phyloP scores from a whole-genome alignment of 1,140 invertebrate genomes.

The Drosophila ercepeae region DNA sequence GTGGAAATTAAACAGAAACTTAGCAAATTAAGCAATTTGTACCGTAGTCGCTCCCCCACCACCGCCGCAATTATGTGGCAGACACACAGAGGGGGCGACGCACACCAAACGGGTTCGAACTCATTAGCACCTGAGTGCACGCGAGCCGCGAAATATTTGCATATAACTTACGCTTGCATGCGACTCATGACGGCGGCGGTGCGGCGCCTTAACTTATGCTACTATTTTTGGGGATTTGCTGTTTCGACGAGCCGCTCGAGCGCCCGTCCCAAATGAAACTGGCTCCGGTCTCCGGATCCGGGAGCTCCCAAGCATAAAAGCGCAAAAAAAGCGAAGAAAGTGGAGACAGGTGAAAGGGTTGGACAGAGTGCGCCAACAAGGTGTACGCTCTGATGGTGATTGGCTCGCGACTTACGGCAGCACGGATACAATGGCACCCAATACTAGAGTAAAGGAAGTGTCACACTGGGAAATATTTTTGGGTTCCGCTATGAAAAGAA shows the following conservation, averaged over 20 bases:
- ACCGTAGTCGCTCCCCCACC: background rate
- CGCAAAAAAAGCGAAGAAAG: constrained; percentile 45
- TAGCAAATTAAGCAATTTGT: constrained; percentile 58
- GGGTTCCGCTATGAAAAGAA: no score
- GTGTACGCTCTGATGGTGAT: constrained; percentile 61
- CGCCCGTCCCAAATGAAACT: constrained; percentile 66
- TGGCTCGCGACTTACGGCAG: constrained; percentile 32
- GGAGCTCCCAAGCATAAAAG: constrained; percentile 65
- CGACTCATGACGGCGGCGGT: constrained; percentile 62
- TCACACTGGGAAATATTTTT: background rate
- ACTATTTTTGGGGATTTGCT: constrained; percentile 11
- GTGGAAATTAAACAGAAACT: constrained; percentile 38
- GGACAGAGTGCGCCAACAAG: constrained; percentile 46
- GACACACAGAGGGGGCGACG: background rate
- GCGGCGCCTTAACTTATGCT: constrained; percentile 65
- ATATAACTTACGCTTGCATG: constrained; percentile 78
- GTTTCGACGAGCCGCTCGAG: constrained; percentile 66
- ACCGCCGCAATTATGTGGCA: constrained; percentile 29
- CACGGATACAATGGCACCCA: constrained; percentile 18
- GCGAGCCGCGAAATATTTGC: constrained; percentile 46
- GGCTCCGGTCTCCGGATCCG: constrained; percentile 41
- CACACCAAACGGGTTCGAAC: constrained; percentile 32
- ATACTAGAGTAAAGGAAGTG: constrained; percentile 2
- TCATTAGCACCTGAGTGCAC: constrained; percentile 59
- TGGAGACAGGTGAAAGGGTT: constrained; percentile 26